Base-by-base conservation (phyloP, 2,113 vertebrate species). In the Psephotus haematonotus region DNA sequence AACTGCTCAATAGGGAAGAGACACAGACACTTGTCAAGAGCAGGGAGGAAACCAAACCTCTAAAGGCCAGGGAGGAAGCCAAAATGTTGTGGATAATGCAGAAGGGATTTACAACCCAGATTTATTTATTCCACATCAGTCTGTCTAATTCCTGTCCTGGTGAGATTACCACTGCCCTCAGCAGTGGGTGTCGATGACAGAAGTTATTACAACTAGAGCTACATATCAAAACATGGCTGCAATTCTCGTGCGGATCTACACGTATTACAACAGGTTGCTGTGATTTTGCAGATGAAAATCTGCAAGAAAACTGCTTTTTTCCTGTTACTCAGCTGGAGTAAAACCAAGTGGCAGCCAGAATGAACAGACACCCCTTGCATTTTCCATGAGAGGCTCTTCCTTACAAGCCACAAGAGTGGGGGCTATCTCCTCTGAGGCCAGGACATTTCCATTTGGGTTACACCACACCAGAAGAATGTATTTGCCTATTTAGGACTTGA, bases 201-300 rank as follows among this genome's bases (percentile, higher is more conserved):
- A 70, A 47, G 75, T 25, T 23, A 75, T 92, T 90, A 81, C 85
- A 35, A n/a, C 82, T 6, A 33, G 47, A 0, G 1, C 47, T 70
- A 63, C 57, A 15, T 49, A 86, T 86, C 85, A 67, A 88, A 94
- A 92, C 75, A 80, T 9, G 46, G 76, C 82, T 78, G 8, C 67
- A 83, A 92, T 95, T 83, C 85, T 90, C 85, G 68, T 72, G 12
- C 35, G 47, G 52, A 92, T 86, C 90, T 52, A 71, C 75, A 92
- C 44, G 44, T 86, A 64, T 82, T 88, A 84, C 93, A 92, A 97
- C 82, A 95, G 86, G 95, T 92, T 88, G 80, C 82, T 82, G 69
- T 71, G 90, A 94, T 83, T 88, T 90, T 92, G 64, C 47, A 75
- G 77, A 90, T 41, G 83, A 94, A 95, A 96, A 94, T n/a, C 88